These are phyloP conservation scores for Sturmia bella DNA, from an alignment of 2,888 invertebrate genomes.

Conservation along the genomic window DNA sequence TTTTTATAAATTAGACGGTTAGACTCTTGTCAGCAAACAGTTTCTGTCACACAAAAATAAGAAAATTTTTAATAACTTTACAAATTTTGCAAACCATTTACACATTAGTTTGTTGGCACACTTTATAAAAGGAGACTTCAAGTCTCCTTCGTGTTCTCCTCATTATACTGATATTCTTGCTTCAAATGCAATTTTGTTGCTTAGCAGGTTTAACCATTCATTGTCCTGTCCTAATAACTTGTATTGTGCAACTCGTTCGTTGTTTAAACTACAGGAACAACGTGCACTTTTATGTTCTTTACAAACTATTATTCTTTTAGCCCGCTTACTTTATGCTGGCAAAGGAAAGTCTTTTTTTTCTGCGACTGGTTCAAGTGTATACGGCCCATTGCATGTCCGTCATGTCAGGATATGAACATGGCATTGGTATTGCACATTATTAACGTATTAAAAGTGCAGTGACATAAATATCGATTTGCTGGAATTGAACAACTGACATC, in stretches of 20 bases:
- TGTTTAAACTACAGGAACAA: slow-evolving; percentile 36
- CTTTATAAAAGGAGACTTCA: neutral
- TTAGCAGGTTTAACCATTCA: slow-evolving; percentile 8
- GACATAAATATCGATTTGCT: slow-evolving; percentile 47
- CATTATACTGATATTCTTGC: neutral
- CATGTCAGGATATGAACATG: slow-evolving; percentile 25
- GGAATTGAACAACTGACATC: slow-evolving; percentile 16
- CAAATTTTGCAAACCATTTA: no score
- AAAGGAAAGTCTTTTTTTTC: neutral
- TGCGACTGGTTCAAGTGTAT: no score
- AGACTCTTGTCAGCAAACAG: no score
- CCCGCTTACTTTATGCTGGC: neutral
- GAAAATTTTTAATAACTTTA: no score
- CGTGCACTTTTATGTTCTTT: slow-evolving; percentile 11
- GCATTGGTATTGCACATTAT: slow-evolving; percentile 21
- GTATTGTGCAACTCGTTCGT: slow-evolving; percentile 14
- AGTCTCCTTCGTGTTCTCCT: neutral
- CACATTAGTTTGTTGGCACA: no score
- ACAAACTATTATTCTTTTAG: neutral
- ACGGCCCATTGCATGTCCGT: slow-evolving; percentile 14
- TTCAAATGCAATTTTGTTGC: neutral
- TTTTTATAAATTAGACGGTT: no score
- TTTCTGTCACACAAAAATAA: no score
- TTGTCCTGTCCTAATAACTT: slow-evolving; percentile 5
- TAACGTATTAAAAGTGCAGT: slow-evolving; percentile 47